Evolutionary conservation across 1,140 invertebrate genomes (phyloP).

Genomic region (Diprion similis): DNA sequence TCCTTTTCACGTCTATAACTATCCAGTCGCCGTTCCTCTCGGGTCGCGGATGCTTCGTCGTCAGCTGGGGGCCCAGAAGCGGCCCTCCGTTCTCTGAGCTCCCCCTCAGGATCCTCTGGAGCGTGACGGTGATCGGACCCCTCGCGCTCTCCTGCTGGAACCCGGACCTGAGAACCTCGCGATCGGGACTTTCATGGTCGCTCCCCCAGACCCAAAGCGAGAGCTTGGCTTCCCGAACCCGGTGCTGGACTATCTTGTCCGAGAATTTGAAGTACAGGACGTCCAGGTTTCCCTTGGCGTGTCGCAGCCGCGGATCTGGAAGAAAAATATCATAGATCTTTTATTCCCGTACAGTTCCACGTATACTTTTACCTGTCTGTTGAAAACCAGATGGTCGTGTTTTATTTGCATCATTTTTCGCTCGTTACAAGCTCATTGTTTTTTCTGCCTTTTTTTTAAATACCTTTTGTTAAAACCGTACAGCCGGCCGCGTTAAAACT

Average conservation of each 20-base stretch:
- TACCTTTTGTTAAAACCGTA: neutral
- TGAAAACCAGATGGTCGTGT: slow-evolving; percentile 19
- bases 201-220: slow-evolving; percentile 63
- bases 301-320: slow-evolving; percentile 61
- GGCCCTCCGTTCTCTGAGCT: slow-evolving; percentile 41
- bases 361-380: slow-evolving; percentile 11
- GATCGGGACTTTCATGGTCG: slow-evolving; percentile 12
- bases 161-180: slow-evolving; percentile 18
- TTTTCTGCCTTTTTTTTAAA: slow-evolving; percentile 8
- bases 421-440: no score
- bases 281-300: slow-evolving; percentile 57
- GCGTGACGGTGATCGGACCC: slow-evolving; percentile 48
- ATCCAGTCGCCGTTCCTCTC: slow-evolving; percentile 72
- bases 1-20: slow-evolving; percentile 76
- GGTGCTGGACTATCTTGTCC: slow-evolving; percentile 63
- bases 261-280: slow-evolving; percentile 67
- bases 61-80: slow-evolving; percentile 47
- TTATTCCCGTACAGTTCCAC: slow-evolving; percentile 7
- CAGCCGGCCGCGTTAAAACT: no score
- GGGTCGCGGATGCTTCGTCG: slow-evolving; percentile 54
- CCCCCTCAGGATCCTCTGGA: slow-evolving; percentile 54
- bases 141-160: slow-evolving; percentile 33
- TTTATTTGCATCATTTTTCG: no score
- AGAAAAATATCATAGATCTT: slow-evolving; percentile 16
- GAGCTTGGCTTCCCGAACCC: slow-evolving; percentile 62